Evolutionary conservation across 2,888 invertebrate species (phyloP).

Genomic region (Ectobius pallidus): DNA sequence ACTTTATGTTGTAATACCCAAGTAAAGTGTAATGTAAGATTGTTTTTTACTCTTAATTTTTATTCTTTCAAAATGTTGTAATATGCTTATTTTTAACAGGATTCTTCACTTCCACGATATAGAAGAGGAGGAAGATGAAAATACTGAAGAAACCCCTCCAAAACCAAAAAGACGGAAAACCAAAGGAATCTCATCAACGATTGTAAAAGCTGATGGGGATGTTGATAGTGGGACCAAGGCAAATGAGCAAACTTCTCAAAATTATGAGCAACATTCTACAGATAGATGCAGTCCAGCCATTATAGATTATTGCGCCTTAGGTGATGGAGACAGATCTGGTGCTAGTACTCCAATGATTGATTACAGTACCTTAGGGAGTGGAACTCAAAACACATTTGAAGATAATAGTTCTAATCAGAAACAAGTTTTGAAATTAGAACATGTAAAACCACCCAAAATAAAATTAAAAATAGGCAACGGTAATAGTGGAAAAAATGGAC

Average conservation of each 20-base stretch:
- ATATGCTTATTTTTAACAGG: conserved; percentile 61
- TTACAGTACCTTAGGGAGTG: conserved; percentile 36
- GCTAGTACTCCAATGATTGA: conserved; percentile 37
- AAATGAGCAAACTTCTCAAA: not conserved
- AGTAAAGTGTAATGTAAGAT: no score
- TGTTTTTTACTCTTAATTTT: no score
- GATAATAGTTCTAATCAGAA: conserved; percentile 5
- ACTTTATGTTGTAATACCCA: no score
- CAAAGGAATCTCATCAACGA: conserved; percentile 12
- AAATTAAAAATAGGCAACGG: conserved; percentile 12
- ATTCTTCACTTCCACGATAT: conserved; percentile 78
- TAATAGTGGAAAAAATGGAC: conserved; percentile 3
- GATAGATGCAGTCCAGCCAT: not conserved
- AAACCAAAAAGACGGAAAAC: conserved; percentile 35
- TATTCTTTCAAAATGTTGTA: no score
- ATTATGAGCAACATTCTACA: not conserved
- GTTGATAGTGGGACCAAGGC: conserved; percentile 21
- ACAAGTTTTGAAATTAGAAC: conserved; percentile 1
- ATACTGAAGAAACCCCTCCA: conserved; percentile 40
- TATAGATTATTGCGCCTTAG: not conserved
- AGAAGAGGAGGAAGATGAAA: conserved; percentile 62
- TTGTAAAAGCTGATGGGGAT: conserved; percentile 7
- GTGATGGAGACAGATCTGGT: conserved; percentile 26
- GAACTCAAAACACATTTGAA: not conserved
- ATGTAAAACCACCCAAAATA: conserved; percentile 13